A percentile compares a stretch with the other conserved stretches of the same genome.
Conservation (phyloP, 2,888 invertebrate genomes). For the Sinopyrophorus schimmeli region DNA sequence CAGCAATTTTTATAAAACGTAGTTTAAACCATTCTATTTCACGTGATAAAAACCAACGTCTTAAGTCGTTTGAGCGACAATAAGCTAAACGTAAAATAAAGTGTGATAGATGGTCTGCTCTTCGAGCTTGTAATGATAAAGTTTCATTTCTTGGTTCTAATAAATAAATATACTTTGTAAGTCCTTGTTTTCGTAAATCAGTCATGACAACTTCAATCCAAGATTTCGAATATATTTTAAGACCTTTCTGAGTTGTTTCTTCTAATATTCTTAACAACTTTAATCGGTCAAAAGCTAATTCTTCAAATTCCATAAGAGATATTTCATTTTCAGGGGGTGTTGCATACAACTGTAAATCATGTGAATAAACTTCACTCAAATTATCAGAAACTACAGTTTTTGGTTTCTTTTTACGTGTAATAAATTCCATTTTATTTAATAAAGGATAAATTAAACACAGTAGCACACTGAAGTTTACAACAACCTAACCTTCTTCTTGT, state of each 20-base stretch:
- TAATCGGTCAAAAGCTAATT: constrained; percentile 80
- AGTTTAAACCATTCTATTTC: constrained; percentile 90
- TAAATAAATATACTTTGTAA: constrained; percentile 67
- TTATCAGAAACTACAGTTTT: constrained; percentile 39
- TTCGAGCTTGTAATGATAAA: constrained; percentile 66
- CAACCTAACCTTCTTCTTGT: no score
- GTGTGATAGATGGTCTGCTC: constrained; percentile 88
- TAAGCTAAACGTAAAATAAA: constrained; percentile 90
- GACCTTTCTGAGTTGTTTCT: constrained; percentile 67
- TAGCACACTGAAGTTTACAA: no score
- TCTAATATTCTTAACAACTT: constrained; percentile 78
- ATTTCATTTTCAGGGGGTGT: constrained; percentile 75
- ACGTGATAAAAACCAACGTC: constrained; percentile 84
- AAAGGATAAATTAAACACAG: no score
- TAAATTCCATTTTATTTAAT: no score
- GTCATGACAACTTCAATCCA: constrained; percentile 67
- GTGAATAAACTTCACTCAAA: constrained; percentile 65
- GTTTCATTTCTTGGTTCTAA: constrained; percentile 61
- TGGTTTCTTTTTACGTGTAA: constrained; percentile 8
- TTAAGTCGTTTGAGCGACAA: constrained; percentile 82
- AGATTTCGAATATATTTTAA: constrained; percentile 67
- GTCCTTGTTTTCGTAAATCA: constrained; percentile 69
- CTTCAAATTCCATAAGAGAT: constrained; percentile 83
- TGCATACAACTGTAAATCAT: constrained; percentile 79
- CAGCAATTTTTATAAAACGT: constrained; percentile 68